These are phyloP conservation scores for Artemia sinica DNA, from an alignment of 2,888 invertebrate species.

Conservation along the genomic window DNA sequence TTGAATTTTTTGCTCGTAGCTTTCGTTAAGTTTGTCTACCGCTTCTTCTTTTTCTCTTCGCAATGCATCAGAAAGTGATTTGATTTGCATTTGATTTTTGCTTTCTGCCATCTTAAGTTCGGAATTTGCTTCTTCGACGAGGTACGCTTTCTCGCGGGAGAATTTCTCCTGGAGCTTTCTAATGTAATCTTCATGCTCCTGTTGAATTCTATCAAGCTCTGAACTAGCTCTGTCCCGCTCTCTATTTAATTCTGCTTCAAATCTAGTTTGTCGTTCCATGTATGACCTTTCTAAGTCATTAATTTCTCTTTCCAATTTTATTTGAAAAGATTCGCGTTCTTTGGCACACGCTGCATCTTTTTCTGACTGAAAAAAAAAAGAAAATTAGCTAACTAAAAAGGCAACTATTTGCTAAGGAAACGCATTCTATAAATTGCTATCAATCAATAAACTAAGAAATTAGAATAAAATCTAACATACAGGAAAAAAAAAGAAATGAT, in stretches of 20 bases:
- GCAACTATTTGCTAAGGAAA: no score
- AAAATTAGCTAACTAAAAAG: not conserved
- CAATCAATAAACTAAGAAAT: no score
- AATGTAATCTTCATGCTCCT: not conserved
- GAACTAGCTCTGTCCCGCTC: not conserved
- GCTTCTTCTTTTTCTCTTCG: not conserved
- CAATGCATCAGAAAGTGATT: not conserved
- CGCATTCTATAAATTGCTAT: no score
- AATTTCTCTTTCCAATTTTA: not conserved
- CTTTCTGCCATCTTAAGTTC: not conserved
- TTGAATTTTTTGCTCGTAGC: not conserved
- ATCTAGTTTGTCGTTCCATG: not conserved
- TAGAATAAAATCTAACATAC: no score
- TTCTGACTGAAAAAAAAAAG: not conserved
- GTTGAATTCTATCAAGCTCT: not conserved
- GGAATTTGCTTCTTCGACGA: not conserved
- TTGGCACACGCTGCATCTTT: not conserved
- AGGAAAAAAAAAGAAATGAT: no score
- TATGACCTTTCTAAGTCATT: not conserved
- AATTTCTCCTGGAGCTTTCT: not conserved
- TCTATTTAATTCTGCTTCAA: not conserved
- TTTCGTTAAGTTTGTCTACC: not conserved
- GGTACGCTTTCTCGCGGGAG: not conserved
- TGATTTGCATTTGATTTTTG: slow-evolving; percentile 4
- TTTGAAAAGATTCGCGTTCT: not conserved